Evolutionary conservation across 1,140 invertebrate species (phyloP), one percentile per base, ranked within the genome.

Genomic region (Chelonus insularis): DNA sequence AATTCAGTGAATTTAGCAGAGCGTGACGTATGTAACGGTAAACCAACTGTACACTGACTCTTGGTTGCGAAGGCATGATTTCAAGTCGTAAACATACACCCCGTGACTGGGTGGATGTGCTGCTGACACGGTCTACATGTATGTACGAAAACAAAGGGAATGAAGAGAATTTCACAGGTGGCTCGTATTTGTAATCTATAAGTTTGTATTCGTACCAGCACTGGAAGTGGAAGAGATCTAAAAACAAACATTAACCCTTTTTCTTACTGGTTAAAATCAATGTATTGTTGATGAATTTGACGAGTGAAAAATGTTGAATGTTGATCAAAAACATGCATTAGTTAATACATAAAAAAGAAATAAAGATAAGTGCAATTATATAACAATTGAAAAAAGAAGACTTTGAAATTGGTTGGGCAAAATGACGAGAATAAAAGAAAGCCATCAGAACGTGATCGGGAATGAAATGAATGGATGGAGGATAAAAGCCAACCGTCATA

Each of bases 401-500:
- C 32, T 32, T 29, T 16, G n/a, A 39, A 7, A 16, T 32, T 48
- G 9, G 41, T 3, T 29, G 9, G 21, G 1, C 7, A 34, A 20
- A 41, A 48, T 59, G 47, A 59, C 23, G 36, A 62, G 21, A 39
- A 56, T 29, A 56, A 47, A 12, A 20, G 25, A 29, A 23, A 48
- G 12, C 34, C 60, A 62, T 52, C 25, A 37, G 55, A 25, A 52
- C 20, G 60, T 51, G 60, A 55, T 51, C 45, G 60, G 25, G 14
- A 14, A 57, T 12, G 21, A 7, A 23, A 43, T 14, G 18, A 36
- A 16, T 6, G 32, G 29, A 34, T 14, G 57, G 20, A 50, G 64
- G 69, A 73, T 69, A 75, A 75, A 75, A 74, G 63, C 62, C 63
- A 69, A 73, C 66, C 55, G 67, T 63, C 65, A 71, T 71, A 71